Evolutionary conservation across 2,113 vertebrate genomes (phyloP), one percentile per base, ranked within the genome.

Genomic region (Charadrius vociferus): DNA sequence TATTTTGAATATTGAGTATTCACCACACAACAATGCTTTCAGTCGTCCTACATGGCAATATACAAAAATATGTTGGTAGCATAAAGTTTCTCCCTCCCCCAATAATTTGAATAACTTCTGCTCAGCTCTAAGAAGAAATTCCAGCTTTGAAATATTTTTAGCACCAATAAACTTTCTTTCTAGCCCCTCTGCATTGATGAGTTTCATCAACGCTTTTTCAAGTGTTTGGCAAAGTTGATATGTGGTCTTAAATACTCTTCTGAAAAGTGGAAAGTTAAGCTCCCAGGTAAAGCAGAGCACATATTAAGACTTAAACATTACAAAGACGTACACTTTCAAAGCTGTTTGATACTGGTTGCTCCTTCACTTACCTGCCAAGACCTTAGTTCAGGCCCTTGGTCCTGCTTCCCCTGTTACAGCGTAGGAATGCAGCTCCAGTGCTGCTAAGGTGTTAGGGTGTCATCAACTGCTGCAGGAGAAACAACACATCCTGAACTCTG

Each of bases 401-500:
- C 89, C 97, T 97, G 96, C 96, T 97, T 97, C 96, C 96, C 97
- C 97, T 97, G 96, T 97, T 97, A 97, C 95, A 97, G 96, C 95
- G 96, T 95, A 95, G 97, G 91, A 97, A 97, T 97, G 97, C 97
- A 97, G 97, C 97, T 97, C 96, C 97, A 95, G 96, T 97, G 97
- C 97, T 97, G 97, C 97, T 95, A 97, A 96, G 96, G 97, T 97
- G 96, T 96, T 97, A 97, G 95, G 97, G 12, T 97, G 97, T 96
- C 97, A 97, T 97, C 97, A 97, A 93, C 97, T 90, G 97, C 97
- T 97, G 97, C 97, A 97, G 97, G 97, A 97, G 97, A 97, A 97
- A 97, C 97, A 97, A 97, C 94, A 97, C 96, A 97, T 97, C 97
- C 97, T 97, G 97, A 97, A 97, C 97, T 97, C 97, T 91, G 94